Conservation (phyloP, 2,797 vertebrate genomes). For the Apogon talboti region DNA sequence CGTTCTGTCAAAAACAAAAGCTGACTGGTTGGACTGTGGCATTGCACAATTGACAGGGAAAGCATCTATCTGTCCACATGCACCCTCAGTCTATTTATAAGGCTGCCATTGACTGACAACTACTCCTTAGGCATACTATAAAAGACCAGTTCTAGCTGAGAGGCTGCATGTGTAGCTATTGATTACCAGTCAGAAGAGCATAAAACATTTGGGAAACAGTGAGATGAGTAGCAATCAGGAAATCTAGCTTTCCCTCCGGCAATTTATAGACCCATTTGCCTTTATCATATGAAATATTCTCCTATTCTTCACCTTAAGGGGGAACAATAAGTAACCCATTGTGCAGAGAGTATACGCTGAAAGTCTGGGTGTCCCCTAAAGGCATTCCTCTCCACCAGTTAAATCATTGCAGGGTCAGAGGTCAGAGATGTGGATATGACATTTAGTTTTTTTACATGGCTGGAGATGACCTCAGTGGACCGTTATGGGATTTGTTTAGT, state of each 20-base stretch:
- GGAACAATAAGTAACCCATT: constrained; percentile 60
- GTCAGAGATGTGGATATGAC: constrained; percentile 66
- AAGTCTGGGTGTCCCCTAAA: constrained; percentile 56
- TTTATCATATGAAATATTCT: constrained; percentile 77
- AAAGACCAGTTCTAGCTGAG: constrained; percentile 65
- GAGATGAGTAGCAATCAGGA: constrained; percentile 81
- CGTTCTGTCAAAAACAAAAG: constrained; percentile 10
- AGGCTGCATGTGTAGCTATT: constrained; percentile 83
- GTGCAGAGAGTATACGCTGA: constrained; percentile 42
- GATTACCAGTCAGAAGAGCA: constrained; percentile 84
- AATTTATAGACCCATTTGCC: constrained; percentile 82
- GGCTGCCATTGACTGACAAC: constrained; percentile 73
- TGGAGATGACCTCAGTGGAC: constrained; percentile 53
- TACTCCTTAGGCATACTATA: constrained; percentile 66
- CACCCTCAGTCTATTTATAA: constrained; percentile 71
- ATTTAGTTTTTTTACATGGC: constrained; percentile 62
- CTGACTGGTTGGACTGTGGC: constrained; percentile 51
- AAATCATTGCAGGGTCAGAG: constrained; percentile 65
- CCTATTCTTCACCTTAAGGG: constrained; percentile 64
- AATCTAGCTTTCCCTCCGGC: constrained; percentile 80
- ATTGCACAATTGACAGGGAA: constrained; percentile 60
- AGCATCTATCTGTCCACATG: constrained; percentile 64
- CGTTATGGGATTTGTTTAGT: constrained; percentile 47
- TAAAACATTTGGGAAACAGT: constrained; percentile 84
- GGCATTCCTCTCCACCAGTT: constrained; percentile 54